Evolutionary conservation across 2,113 vertebrate genomes (phyloP), one percentile per base, ranked within the genome.

Genomic region (Acrocephalus arundinaceus): DNA sequence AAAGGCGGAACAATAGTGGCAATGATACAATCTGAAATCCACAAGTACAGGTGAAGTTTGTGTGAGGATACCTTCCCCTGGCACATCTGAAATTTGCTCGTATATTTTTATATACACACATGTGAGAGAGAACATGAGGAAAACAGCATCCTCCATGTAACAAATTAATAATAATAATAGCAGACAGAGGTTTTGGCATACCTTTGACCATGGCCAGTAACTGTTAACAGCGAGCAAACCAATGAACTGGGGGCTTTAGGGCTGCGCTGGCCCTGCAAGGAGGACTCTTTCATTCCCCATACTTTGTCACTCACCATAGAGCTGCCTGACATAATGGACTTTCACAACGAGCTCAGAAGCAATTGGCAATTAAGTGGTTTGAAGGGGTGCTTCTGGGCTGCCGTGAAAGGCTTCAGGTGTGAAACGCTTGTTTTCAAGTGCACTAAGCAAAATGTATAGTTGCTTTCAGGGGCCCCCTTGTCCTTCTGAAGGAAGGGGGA

Each of bases 291-390:
- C 98, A 99, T 98, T 99, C 97, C 97, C 96, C 98, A 98, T 98
- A 99, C 98, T 99, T 99, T 98, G 98, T 98, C 98, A 98, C 98
- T 98, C 96, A 97, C 99, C 98, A 97, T 98, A 98, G 97, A 98
- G 97, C 97, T 94, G 97, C 94, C 97, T 98, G 97, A 97, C 98
- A 99, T 99, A 99, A 99, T 99, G 98, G 99, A 98, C 98, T 98
- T 98, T 97, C 93, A 98, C 98, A 99, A 98, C 98, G 97, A 98
- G 98, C 98, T 98, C 98, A 98, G 98, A 98, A 98, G 99, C 99
- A 99, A 99, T 99, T 99, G 99, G 98, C 99, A 99, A 99, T 99
- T 99, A 99, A 99, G 99, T 98, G 98, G 98, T 99, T 99, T 99
- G 98, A 99, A 99, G 99, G 99, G 99, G 98, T 98, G 98, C 98